Evolutionary conservation across 1,140 invertebrate genomes (phyloP).

Genomic region (Armadillidium nasatum): DNA sequence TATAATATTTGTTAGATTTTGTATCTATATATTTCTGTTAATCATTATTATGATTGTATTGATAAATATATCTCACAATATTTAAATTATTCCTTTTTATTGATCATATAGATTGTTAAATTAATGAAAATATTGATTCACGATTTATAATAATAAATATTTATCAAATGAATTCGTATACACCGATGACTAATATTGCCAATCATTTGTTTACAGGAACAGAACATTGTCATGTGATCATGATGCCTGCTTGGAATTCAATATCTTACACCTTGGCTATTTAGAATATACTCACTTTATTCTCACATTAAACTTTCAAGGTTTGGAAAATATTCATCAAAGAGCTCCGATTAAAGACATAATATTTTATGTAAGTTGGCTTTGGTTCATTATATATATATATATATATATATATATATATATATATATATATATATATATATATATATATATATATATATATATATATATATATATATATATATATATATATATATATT

Average conservation of each 20-base stretch:
- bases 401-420: slow-evolving; percentile 11
- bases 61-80: too few relatives aligned
- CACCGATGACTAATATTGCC: too few relatives aligned
- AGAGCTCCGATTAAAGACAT: slow-evolving; percentile 78
- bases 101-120: too few relatives aligned
- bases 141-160: too few relatives aligned
- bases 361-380: slow-evolving; percentile 78
- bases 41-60: too few relatives aligned
- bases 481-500: slow-evolving; percentile 27
- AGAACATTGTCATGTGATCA: slow-evolving; percentile 74
- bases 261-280: slow-evolving; percentile 82
- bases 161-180: too few relatives aligned
- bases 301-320: slow-evolving; percentile 76
- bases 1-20: too few relatives aligned
- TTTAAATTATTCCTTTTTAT: too few relatives aligned
- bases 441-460: neutral
- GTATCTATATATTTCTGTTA: too few relatives aligned
- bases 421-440: slow-evolving; percentile 16
- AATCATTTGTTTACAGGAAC: slow-evolving; percentile 56
- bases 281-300: slow-evolving; percentile 82
- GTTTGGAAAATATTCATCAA: slow-evolving; percentile 74
- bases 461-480: too few relatives aligned
- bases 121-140: too few relatives aligned
- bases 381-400: slow-evolving; percentile 14
- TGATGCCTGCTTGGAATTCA: slow-evolving; percentile 78